phyloP scores from a whole-genome alignment of 1,140 invertebrate genomes.

The Zeugodacus cucurbitae region DNA sequence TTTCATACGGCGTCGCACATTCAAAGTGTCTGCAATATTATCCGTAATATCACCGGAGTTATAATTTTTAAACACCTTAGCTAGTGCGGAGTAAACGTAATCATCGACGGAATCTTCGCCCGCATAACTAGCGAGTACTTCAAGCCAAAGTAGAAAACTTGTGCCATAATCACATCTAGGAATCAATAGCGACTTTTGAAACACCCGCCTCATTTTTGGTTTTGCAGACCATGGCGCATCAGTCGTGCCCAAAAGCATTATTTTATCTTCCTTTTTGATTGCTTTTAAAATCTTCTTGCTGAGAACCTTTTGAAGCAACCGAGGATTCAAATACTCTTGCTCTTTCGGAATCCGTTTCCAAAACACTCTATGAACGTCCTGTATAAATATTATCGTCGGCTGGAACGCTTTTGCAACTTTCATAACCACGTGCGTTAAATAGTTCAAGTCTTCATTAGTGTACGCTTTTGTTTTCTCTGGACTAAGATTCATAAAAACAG shows the following conservation, averaged over 20 bases:
- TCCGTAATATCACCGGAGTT: slow-evolving; percentile 71
- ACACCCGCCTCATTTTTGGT: slow-evolving; percentile 65
- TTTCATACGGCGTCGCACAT: slow-evolving; percentile 53
- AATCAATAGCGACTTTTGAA: slow-evolving; percentile 63
- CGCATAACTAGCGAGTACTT: slow-evolving; percentile 69
- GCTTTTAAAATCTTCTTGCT: slow-evolving; percentile 72
- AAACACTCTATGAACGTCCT: slow-evolving; percentile 83
- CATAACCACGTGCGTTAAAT: slow-evolving; percentile 62
- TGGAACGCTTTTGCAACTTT: slow-evolving; percentile 74
- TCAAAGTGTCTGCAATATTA: slow-evolving; percentile 63
- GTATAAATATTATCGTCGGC: slow-evolving; percentile 83
- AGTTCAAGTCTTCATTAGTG: slow-evolving; percentile 71
- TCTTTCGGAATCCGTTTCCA: slow-evolving; percentile 75
- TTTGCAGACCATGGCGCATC: slow-evolving; percentile 70
- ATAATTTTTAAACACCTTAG: slow-evolving; percentile 74
- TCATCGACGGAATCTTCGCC: slow-evolving; percentile 67
- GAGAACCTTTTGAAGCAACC: slow-evolving; percentile 72
- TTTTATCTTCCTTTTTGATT: slow-evolving; percentile 71
- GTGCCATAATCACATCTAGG: slow-evolving; percentile 76
- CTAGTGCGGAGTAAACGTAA: slow-evolving; percentile 74
- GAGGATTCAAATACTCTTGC: slow-evolving; percentile 62
- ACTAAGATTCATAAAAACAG: slow-evolving; percentile 85
- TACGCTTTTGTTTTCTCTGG: slow-evolving; percentile 81
- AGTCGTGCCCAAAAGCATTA: slow-evolving; percentile 74
- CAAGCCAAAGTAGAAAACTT: slow-evolving; percentile 71